Evolutionary conservation across 2,888 invertebrate species (phyloP).

Genomic region (Ypsolopha sequella): DNA sequence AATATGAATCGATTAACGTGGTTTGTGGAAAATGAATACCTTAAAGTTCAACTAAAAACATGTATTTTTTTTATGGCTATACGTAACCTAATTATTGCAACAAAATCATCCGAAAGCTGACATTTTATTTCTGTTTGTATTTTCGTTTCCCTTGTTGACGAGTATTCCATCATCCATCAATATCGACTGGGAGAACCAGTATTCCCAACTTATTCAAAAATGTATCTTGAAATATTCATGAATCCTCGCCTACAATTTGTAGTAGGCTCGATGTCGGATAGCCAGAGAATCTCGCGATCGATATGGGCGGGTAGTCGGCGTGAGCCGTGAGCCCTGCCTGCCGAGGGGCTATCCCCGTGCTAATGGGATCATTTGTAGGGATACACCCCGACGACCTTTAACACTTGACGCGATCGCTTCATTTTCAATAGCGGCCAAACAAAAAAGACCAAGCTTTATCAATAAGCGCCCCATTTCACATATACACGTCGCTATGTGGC

Average conservation of each 20-base stretch:
- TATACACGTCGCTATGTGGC: neutral
- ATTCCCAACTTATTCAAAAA: no score
- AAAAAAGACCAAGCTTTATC: neutral
- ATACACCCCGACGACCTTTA: slow-evolving; percentile 10
- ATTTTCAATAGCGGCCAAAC: neutral
- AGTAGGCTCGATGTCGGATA: neutral
- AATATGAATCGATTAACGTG: no score
- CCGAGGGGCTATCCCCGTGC: slow-evolving; percentile 35
- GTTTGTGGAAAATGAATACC: no score
- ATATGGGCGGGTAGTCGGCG: slow-evolving; percentile 23
- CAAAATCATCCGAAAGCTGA: no score
- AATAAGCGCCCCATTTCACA: neutral
- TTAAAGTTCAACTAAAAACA: no score
- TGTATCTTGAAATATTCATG: neutral
- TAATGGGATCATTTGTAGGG: slow-evolving; percentile 43
- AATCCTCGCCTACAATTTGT: neutral
- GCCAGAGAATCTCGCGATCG: slow-evolving; percentile 20
- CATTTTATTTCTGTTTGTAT: no score
- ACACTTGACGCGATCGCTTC: neutral
- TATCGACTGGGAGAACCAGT: no score
- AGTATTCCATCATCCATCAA: no score
- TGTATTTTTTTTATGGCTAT: no score
- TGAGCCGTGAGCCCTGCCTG: slow-evolving; percentile 12
- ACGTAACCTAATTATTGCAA: no score
- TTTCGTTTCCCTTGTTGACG: no score